Evolutionary conservation across 1,140 invertebrate species (phyloP), one percentile per base, ranked within the genome.

Genomic region (Acyrthosiphon pisum): DNA sequence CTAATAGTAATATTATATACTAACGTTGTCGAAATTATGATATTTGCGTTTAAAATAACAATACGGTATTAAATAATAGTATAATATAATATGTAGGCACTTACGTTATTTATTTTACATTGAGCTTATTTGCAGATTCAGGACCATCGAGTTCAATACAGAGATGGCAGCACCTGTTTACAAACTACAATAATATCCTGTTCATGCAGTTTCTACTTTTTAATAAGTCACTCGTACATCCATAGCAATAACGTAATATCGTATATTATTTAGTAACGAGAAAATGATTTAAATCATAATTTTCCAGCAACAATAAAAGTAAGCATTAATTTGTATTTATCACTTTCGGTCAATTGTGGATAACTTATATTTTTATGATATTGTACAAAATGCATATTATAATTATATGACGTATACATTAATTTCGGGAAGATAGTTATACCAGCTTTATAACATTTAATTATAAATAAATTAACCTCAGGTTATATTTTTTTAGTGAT

Each of bases 81-180:
- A 50, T 48, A 14, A 53, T 53, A n/a, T 68, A n/a, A n/a, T 68
- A 50, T 30, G 8, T n/a, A 1, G 30, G 18, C 6, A 76, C n/a
- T 1, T 2, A 76, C 14, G 14, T 76, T 35, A 68, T 76, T 35
- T 76, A 76, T 76, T 76, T 76, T n/a, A 0, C 2, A 76, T 76
- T 76, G 30, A 76, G 60, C 60, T 76, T 76, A 18, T 18, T 20
- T 35, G n/a, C 18, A n/a, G n/a, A 76, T 18, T 76, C 14, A 76
- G 6, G 6, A n/a, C 41, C 22, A 26, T 8, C 9, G n/a, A 41
- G 9, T 50, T 9, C 46, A 41, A 56, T 35, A 41, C 53, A 92
- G 11, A 92, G 90, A 92, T 92, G 35, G 90, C 90, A 92, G 90
- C 68, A 92, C 90, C 26, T 37, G 90, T 92, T 92, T 44, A 26